A percentile compares a stretch with the other conserved stretches of the same genome.
phyloP scores from a whole-genome alignment of 1,140 invertebrate genomes.

The Alviniconcha marisindica region DNA sequence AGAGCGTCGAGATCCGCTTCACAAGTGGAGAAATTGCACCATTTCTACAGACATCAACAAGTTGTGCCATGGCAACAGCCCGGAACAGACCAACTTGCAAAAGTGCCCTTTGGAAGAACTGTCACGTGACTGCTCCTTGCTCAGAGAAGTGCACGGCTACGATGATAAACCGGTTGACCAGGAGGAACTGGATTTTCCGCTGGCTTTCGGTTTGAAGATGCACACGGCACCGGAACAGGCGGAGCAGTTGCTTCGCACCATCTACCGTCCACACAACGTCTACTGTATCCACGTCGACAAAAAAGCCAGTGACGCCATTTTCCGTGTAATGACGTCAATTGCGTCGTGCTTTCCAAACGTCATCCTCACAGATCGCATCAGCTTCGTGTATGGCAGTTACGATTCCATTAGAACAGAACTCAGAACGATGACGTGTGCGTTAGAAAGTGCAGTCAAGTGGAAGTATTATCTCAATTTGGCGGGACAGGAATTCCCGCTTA shows the following conservation, averaged over 20 bases:
- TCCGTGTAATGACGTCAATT: conserved; percentile 54
- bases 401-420: conserved; percentile 34
- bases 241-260: conserved; percentile 66
- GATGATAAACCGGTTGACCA: neutral
- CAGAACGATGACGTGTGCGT: conserved; percentile 42
- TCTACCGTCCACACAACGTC: conserved; percentile 73
- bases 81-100: too few relatives aligned
- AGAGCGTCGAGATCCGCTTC: too few relatives aligned
- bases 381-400: conserved; percentile 54
- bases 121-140: neutral
- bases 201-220: conserved; percentile 68
- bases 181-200: conserved; percentile 62
- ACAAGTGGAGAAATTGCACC: too few relatives aligned
- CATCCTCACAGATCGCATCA: conserved; percentile 46
- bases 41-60: too few relatives aligned
- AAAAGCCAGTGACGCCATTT: conserved; percentile 47
- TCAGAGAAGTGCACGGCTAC: neutral
- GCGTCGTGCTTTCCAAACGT: conserved; percentile 63
- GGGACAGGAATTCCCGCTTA: conserved; percentile 69
- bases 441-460: conserved; percentile 51
- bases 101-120: neutral
- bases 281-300: conserved; percentile 75
- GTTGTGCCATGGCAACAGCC: too few relatives aligned
- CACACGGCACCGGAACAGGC: conserved; percentile 61
- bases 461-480: conserved; percentile 71